Evolutionary conservation across 2,113 vertebrate species (phyloP), one percentile per base, ranked within the genome.

Genomic region (Coturnix japonica): DNA sequence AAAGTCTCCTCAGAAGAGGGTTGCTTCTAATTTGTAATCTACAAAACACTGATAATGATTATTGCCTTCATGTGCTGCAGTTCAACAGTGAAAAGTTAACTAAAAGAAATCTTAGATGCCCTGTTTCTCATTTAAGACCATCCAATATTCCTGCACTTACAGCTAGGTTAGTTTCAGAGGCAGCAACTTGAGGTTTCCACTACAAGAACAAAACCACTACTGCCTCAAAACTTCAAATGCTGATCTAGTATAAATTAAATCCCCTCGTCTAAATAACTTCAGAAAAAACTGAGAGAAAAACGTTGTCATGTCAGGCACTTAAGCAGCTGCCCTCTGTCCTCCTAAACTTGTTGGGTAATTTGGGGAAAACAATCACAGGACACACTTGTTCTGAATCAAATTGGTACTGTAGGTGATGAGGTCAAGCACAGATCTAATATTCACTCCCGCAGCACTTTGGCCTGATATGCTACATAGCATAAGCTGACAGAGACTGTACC

Each of bases 241-340:
- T 81, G 8, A 41, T 47, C 23, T 19, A 28, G 3, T 13, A 4
- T 1, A 66, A 44, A 7, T 21, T 53, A 31, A 41, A 3, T 16
- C 47, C 78, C 37, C 2, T 0, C 25, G 11, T 25, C 37, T 1
- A 46, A 51, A 2, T 2, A 26, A 1, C 1, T 19, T 51, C 30
- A 82, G 64, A 33, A 78, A 54, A 23, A 6, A 72, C 1, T 35
- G 2, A 44, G 8, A 77, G 11, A 14, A 83, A 31, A 61, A 4
- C 0, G 0, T 16, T 0, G 1, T 13, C 25, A 56, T 65, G 3
- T 44, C 7, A 73, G 12, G n/a, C 35, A 44, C 22, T 25, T 3
- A 0, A 67, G 47, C 30, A 64, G 35, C 4, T 37, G 17, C 33
- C 41, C 41, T 59, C 35, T n/a, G 30, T 28, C 23, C 37, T 81